Evolutionary conservation across 2,888 invertebrate species (phyloP), one percentile per base, ranked within the genome.

Genomic region (Hymenopus coronatus): DNA sequence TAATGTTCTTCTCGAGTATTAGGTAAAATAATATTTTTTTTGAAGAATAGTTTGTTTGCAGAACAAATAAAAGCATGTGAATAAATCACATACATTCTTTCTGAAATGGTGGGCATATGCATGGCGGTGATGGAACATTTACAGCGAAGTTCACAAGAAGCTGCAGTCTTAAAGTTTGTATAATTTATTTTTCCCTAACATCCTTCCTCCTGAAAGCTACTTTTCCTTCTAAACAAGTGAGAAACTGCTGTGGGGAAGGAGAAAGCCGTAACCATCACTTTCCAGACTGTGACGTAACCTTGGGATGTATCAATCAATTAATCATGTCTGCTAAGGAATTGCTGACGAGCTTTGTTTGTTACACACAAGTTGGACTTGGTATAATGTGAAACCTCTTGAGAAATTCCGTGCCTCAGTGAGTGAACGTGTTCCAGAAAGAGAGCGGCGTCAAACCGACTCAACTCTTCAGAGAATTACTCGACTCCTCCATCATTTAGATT

Each of bases 221-320:
- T 70, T 25, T 40, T 70, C 20, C 54, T 70, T 70, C 54, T 70
- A 70, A 70, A 25, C 25, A 70, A 25, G 20, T 6, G 54, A 20
- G 54, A 70, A 70, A 25, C 54, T 15, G 25, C 8, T 20, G 25
- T 20, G 25, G 54, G 54, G 14, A 70, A 6, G 25, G 54, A 70
- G 25, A 70, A 70, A 70, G 25, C 3, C 20, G 15, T 70, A 70
- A 70, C 83, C 28, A 28, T 83, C 83, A 27, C 83, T 83, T 83
- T 83, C 28, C 83, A 25, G 27, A 28, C 84, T 20, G 86, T 15
- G 81, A 28, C 12, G 86, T 81, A 86, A 81, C 86, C 89, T 82
- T 82, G 89, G 90, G 90, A 90, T 90, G 83, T 89, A 90, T 90
- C 90, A 89, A 90, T 90, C 90, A 90, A 90, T 90, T 90, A 90